phyloP scores from a whole-genome alignment of 2,888 invertebrate species.

The Agriopis aurantiaria region DNA sequence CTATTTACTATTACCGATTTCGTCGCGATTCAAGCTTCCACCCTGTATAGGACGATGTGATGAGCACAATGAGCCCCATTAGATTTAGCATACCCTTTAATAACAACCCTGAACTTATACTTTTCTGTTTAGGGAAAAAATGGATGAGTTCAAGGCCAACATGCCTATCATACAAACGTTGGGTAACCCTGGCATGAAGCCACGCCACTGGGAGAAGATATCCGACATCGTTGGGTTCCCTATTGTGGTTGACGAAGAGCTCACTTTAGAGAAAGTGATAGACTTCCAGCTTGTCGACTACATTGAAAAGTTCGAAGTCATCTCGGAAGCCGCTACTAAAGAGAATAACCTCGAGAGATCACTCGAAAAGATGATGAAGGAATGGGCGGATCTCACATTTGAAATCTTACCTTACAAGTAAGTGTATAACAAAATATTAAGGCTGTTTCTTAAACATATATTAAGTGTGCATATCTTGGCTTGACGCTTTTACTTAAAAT shows the following conservation, averaged over 20 bases:
- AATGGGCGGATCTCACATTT: constrained; percentile 95
- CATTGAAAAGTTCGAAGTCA: constrained; percentile 94
- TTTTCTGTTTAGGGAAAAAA: constrained; percentile 82
- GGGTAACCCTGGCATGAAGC: constrained; percentile 97
- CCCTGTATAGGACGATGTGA: too few relatives aligned
- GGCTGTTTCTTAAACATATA: too few relatives aligned
- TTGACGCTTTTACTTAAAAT: too few relatives aligned
- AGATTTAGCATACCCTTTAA: background rate
- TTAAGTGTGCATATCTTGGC: too few relatives aligned
- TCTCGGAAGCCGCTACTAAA: constrained; percentile 98
- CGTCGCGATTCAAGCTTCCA: too few relatives aligned
- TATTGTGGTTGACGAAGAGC: constrained; percentile 92
- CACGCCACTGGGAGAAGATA: constrained; percentile 97
- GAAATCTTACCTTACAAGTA: constrained; percentile 90
- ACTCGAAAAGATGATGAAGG: constrained; percentile 94
- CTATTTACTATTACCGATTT: too few relatives aligned
- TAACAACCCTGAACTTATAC: too few relatives aligned
- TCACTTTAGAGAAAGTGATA: constrained; percentile 93
- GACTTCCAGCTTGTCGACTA: constrained; percentile 96
- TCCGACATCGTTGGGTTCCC: constrained; percentile 98
- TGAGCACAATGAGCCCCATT: too few relatives aligned
- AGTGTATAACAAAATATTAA: constrained; percentile 42
- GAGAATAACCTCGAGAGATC: constrained; percentile 97
- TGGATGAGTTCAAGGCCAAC: constrained; percentile 95
- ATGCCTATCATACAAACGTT: constrained; percentile 97